These are phyloP conservation scores for Camelus bactrianus DNA, from an alignment of 2,113 vertebrate genomes.

Conservation along the genomic window DNA sequence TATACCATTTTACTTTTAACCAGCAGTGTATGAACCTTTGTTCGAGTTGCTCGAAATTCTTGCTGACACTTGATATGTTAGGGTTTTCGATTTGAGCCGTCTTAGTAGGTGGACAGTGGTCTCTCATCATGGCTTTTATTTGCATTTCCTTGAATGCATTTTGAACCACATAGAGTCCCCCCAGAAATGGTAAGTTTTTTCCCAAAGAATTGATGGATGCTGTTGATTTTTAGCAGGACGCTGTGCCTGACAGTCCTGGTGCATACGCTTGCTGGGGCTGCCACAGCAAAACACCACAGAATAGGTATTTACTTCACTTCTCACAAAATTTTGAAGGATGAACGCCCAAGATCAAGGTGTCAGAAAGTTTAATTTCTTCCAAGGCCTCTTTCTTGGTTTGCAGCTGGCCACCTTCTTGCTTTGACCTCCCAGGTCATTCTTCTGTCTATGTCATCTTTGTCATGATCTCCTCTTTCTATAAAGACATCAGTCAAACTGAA, in stretches of 20 bases:
- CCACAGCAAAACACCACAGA: neutral
- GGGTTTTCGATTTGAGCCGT: neutral
- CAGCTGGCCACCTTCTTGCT: neutral
- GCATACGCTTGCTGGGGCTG: neutral
- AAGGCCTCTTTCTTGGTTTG: neutral
- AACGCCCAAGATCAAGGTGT: neutral
- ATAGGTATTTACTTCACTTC: neutral
- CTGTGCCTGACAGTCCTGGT: neutral
- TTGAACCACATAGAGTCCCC: neutral
- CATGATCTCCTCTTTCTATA: too few species aligned
- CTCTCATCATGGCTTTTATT: neutral
- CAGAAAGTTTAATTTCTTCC: neutral
- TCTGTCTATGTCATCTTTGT: neutral
- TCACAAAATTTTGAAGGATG: neutral
- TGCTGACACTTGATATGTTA: rapidly evolving
- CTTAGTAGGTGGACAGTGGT: neutral
- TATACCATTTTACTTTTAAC: neutral
- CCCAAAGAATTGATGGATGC: neutral
- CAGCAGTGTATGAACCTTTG: neutral
- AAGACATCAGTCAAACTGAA: neutral
- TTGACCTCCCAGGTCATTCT: neutral
- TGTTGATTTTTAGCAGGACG: neutral
- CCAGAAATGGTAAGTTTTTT: neutral
- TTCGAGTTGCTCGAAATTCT: neutral
- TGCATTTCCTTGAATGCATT: neutral